Base-by-base conservation (phyloP, 2,113 vertebrate species). In the Columba livia region DNA sequence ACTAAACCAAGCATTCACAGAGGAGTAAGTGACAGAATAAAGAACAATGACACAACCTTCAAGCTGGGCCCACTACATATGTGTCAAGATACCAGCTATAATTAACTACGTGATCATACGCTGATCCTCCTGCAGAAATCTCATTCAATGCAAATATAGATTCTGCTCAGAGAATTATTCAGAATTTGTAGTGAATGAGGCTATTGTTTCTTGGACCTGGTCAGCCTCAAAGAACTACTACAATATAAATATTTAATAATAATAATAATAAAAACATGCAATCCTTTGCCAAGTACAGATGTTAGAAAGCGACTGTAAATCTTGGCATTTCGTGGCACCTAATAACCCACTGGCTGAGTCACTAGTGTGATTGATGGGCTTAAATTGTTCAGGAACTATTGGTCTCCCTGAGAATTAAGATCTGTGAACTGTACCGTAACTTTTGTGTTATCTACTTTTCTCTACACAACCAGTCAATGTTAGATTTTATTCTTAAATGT, bases 181-280 rank as follows among this genome's bases (percentile, higher is more conserved):
- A 92, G 79, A 90, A 83, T 51, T 77, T 56, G 34, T 13, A 92
- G n/a, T 95, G 89, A 96, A 94, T 89, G 85, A 96, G 53, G 51
- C 60, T 94, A 36, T 65, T 88, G 51, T 92, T 90, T 89, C 69
- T 67, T 84, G 73, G 83, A 93, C 83, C 77, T 93, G 86, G 86
- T 48, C 73, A 92, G 69, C 51, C 77, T 96, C 92, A 92, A 80
- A 86, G 88, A 90, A 74, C 72, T 84, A 93, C 83, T 92, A 90
- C 77, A 95, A 86, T 81, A 94, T 90, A 94, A 96, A 93, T 86
- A 95, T 92, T 97, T 80, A 92, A 90, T 62, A 93, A 91, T 80
- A 92, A 90, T 62, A 93, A 91, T 90, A 84, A 88, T 73, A 93
- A 92, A 94, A 95, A 88, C 85, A 94, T 47, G 79, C 54, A 93